Base-by-base conservation (phyloP, 2,113 vertebrate species). In the Apus apus region DNA sequence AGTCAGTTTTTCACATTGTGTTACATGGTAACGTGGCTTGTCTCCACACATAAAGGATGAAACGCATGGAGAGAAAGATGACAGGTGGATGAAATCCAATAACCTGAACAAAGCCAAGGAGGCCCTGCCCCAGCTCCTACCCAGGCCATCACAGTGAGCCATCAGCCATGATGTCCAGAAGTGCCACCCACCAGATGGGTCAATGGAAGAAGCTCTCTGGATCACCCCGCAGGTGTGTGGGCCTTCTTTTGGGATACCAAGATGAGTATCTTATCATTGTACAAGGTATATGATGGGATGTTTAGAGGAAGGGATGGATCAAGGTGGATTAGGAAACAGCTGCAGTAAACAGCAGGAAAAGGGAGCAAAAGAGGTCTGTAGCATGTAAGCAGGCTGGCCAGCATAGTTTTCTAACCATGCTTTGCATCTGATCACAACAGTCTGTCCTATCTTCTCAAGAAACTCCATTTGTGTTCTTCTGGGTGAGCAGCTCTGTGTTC, bases 61-160 rank as follows among this genome's bases (percentile, higher is more conserved):
- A 72, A 72, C 7, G 30, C 6, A 5, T 4, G 18, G 8, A 51
- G 38, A 57, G n/a, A 74, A 77, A 60, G 84, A 56, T 9, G 8
- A n/a, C 3, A 1, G 4, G 15, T 48, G 23, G 26, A 29, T 36
- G 38, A 60, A 15, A 13, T 4, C 45, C 1, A 70, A 4, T 10
- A 56, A 70, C 8, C 7, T 29, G 27, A 60, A 11, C 0, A 3
- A 14, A 56, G 50, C 4, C 38, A 36, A 61, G 34, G 8, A 25
- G 2, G 2, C 25, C n/a, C 32, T 65, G 54, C 15, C 38, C 48
- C 12, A 1, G 54, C 14, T 65, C 17, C 43, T 50, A 46, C 20
- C 30, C 4, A 15, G 46, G 8, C 13, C 8, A 36, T 15, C 46
- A 25, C n/a, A 53, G 15, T 0, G 7, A 56, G 50, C n/a, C 60